Percentiles rank a stretch among this genome's conserved stretches.
phyloP scores from a whole-genome alignment of 2,797 vertebrate species.

The Oreortyx pictus region DNA sequence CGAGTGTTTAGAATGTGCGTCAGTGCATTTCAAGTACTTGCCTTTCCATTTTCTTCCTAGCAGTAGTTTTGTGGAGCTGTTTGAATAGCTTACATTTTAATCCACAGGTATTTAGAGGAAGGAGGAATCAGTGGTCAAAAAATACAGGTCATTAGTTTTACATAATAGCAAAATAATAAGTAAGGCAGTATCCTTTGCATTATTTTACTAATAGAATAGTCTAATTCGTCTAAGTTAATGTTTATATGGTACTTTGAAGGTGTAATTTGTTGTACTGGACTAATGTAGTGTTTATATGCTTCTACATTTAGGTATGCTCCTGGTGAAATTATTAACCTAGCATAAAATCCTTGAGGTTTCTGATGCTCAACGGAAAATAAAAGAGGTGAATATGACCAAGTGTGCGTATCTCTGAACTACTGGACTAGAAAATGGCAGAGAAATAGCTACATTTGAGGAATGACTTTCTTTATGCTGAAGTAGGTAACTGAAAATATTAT shows the following conservation, averaged over 20 bases:
- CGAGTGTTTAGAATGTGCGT: background rate
- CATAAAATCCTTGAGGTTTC: background rate
- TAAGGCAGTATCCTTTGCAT: conserved; percentile 35
- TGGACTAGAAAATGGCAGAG: background rate
- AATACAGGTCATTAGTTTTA: conserved; percentile 11
- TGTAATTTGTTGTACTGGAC: background rate
- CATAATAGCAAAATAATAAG: conserved; percentile 34
- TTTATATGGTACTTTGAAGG: conserved; percentile 22
- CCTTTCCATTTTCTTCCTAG: background rate
- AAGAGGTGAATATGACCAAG: background rate
- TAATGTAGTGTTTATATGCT: background rate
- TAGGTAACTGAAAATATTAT: background rate
- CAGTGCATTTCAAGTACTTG: conserved; percentile 20
- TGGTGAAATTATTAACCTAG: background rate
- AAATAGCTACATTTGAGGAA: background rate
- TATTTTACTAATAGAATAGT: background rate
- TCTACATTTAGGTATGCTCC: background rate
- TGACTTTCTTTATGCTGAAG: background rate
- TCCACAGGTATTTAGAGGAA: conserved; percentile 29
- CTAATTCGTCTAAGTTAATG: conserved; percentile 5
- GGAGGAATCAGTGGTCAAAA: conserved; percentile 27
- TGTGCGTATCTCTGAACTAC: background rate
- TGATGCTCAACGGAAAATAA: background rate
- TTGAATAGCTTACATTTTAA: conserved; percentile 58
- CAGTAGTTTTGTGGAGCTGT: conserved; percentile 22